Conservation (phyloP, 2,113 vertebrate genomes). For the Gallinago undulata region DNA sequence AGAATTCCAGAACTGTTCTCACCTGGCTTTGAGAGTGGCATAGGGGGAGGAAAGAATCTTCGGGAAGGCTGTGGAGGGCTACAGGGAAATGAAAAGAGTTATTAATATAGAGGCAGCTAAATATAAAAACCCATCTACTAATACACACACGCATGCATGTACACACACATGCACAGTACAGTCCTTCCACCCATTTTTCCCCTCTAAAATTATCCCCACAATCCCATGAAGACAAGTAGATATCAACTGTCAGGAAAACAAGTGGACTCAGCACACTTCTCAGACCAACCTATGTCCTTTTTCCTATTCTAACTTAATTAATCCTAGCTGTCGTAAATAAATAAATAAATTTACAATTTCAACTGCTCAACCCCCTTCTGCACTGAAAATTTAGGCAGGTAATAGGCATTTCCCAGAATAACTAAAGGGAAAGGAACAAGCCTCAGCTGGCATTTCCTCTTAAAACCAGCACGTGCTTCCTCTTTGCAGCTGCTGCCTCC, state of each 20-base stretch:
- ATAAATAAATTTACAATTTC: background rate
- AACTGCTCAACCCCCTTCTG: background rate
- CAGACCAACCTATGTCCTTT: background rate
- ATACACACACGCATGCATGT: background rate
- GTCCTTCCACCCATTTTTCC: background rate
- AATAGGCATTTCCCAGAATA: background rate
- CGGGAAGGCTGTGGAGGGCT: slow-evolving; percentile 90
- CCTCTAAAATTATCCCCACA: background rate
- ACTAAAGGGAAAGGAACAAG: background rate
- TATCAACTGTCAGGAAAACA: background rate
- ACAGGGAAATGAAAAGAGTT: slow-evolving; percentile 12
- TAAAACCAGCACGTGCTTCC: background rate
- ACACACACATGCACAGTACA: background rate
- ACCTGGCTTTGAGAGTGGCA: slow-evolving; percentile 98
- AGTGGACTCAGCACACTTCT: background rate
- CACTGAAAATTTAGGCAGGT: background rate
- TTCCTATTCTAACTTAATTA: background rate
- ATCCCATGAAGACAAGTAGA: background rate
- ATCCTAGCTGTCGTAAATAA: background rate
- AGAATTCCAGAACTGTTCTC: slow-evolving; percentile 8
- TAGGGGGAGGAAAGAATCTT: slow-evolving; percentile 93
- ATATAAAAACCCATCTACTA: background rate
- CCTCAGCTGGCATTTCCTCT: background rate
- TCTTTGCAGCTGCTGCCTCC: background rate
- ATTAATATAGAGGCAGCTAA: background rate